Evolutionary conservation across 2,113 vertebrate genomes (phyloP).

Genomic region (Oryzias melastigma): DNA sequence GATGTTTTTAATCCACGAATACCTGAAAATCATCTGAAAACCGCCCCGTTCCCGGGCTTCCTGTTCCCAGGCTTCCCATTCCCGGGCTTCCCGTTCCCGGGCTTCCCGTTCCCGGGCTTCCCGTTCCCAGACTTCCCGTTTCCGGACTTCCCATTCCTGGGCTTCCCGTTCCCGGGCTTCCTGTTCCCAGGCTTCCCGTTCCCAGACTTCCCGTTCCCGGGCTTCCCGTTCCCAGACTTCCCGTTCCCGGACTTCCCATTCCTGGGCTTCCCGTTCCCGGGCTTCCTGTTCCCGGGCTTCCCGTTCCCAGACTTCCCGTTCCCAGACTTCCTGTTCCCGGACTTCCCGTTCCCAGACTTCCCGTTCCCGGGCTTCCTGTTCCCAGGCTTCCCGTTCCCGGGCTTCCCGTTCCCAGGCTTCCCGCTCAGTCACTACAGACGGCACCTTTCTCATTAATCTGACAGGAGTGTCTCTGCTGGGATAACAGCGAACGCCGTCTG

Average conservation of each 20-base stretch:
- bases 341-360: background rate
- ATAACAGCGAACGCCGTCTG: conserved; percentile 31
- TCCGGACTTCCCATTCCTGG: background rate
- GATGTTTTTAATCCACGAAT: conserved; percentile 46
- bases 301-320: conserved; percentile 1
- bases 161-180: conserved; percentile 17
- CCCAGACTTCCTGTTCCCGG: too few species aligned
- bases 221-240: conserved; percentile 17
- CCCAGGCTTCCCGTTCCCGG: too few species aligned
- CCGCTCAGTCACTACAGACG: conserved; percentile 25
- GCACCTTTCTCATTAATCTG: conserved; percentile 52
- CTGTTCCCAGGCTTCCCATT: too few species aligned
- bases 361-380: too few species aligned
- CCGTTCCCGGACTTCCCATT: too few species aligned
- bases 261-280: too few species aligned
- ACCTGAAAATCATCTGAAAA: conserved; percentile 43
- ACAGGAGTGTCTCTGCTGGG: conserved; percentile 43
- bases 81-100: background rate
- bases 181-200: too few species aligned
- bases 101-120: conserved; percentile 17
- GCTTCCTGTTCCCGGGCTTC: conserved; percentile 2
- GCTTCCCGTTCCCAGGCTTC: conserved; percentile 3
- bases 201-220: background rate
- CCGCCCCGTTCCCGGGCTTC: background rate
- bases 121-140: too few species aligned